Conservation (phyloP, 1,140 invertebrate species). For the Drosophila repleta region DNA sequence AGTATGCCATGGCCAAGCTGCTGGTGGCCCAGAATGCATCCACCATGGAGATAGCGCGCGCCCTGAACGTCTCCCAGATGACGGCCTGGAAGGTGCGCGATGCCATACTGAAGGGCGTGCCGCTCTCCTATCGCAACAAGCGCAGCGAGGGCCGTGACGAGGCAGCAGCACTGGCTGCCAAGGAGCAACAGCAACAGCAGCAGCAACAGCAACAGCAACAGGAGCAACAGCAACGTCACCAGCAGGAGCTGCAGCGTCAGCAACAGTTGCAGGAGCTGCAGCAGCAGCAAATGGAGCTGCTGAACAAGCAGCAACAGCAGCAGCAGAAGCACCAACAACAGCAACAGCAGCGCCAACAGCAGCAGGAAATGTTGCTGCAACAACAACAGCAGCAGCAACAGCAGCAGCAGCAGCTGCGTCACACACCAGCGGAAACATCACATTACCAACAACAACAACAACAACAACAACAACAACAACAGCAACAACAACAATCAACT, state of each 20-base stretch:
- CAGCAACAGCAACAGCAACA: constrained; percentile 49
- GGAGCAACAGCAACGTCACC: constrained; percentile 29
- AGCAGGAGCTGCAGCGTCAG: constrained; percentile 54
- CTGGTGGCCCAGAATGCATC: constrained; percentile 77
- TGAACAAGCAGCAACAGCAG: constrained; percentile 38
- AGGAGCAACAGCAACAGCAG: constrained; percentile 49
- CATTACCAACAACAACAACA: constrained; percentile 68
- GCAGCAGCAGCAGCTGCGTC: constrained; percentile 41
- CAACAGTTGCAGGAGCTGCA: constrained; percentile 33
- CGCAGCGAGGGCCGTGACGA: constrained; percentile 55
- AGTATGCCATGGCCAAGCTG: constrained; percentile 81
- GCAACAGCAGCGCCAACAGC: constrained; percentile 17
- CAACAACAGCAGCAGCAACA: no score
- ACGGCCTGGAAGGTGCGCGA: constrained; percentile 82
- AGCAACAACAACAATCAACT: constrained; percentile 49
- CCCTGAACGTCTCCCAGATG: constrained; percentile 81
- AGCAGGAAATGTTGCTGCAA: no score
- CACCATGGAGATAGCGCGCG: constrained; percentile 80
- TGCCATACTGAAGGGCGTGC: constrained; percentile 79
- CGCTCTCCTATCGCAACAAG: constrained; percentile 79
- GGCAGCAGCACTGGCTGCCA: constrained; percentile 13
- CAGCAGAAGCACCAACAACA: constrained; percentile 45
- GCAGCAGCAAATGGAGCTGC: constrained; percentile 24
- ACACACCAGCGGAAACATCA: constrained; percentile 64
- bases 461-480: no score